Conservation (phyloP, 92 coral and sea anemone species). For the Phymanthus crucifer region DNA sequence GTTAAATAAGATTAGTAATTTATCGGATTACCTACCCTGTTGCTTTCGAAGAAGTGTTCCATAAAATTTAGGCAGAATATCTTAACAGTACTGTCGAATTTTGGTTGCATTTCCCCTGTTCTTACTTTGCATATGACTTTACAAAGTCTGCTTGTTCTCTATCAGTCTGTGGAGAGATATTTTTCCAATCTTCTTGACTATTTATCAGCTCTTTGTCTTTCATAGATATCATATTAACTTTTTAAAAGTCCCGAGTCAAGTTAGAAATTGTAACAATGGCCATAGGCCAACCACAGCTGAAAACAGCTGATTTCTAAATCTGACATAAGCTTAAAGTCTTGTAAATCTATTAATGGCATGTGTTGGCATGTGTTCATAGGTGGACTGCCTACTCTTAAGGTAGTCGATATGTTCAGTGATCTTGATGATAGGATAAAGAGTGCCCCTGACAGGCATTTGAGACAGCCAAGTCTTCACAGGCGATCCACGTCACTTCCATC, state of each 20-base stretch:
- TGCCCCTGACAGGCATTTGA: constrained; percentile 14
- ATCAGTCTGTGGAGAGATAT: not conserved
- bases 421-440: constrained; percentile 27
- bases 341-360: too few species aligned
- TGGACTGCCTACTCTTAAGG: constrained; percentile 84
- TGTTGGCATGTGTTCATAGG: constrained; percentile 14
- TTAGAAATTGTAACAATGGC: too few species aligned
- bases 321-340: too few species aligned
- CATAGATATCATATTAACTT: too few species aligned
- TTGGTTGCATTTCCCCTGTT: not conserved
- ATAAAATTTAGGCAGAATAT: not conserved
- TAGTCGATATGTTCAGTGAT: constrained; percentile 75
- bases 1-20: not conserved
- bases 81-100: not conserved
- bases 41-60: not conserved
- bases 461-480: constrained; percentile 24
- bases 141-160: too few species aligned
- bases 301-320: too few species aligned
- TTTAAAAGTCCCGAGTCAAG: too few species aligned
- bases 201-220: too few species aligned
- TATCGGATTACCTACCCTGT: not conserved
- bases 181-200: too few species aligned
- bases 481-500: constrained; percentile 69
- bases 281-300: too few species aligned
- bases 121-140: not conserved